Base-by-base conservation (phyloP, 1,140 invertebrate species). In the Sarcophaga peregrina region DNA sequence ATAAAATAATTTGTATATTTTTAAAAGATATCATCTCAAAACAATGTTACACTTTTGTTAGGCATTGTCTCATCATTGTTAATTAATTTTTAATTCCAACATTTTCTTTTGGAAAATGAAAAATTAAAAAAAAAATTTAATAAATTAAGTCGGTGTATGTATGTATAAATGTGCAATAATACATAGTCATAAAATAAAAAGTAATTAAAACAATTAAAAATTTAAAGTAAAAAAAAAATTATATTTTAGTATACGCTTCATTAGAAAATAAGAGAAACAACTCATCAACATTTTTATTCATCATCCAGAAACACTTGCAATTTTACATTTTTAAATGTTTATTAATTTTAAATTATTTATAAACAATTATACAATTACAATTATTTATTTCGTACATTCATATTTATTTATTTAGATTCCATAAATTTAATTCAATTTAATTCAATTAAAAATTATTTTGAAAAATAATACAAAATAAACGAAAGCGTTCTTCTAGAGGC, bases 401-500 rank as follows among this genome's bases (percentile, higher is more conserved):
- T 45, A 45, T 74, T 75, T 37, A 37, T 37, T 54, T 72, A 15
- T 54, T 72, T 82, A 72, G 50, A 52, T 82, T 82, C 50, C 50
- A 48, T 54, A 54, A 52, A n/a, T 46, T 82, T n/a, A n/a, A n/a
- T n/a, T 52, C 76, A 58, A 81, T 20, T 75, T 3, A 47, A 75
- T n/a, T 15, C 1, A 52, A 48, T 74, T 25, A 11, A 15, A 74
- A 20, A 52, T 62, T 45, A 25, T 54, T 10, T 80, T 17, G 54
- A 15, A 82, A 62, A 62, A 46, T 46, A 82, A 37, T 54, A 25
- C 13, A 54, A 58, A 54, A 13, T n/a, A 54, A 82, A 76, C 80
- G 50, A 83, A 83, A 83, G 73, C 83, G 80, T 37, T 17, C 58
- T 83, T 76, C 80, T 81, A 83, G 80, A 80, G 83, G 83, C 83